Conservation (phyloP, 2,113 vertebrate species). For the Puffinus mauretanicus region DNA sequence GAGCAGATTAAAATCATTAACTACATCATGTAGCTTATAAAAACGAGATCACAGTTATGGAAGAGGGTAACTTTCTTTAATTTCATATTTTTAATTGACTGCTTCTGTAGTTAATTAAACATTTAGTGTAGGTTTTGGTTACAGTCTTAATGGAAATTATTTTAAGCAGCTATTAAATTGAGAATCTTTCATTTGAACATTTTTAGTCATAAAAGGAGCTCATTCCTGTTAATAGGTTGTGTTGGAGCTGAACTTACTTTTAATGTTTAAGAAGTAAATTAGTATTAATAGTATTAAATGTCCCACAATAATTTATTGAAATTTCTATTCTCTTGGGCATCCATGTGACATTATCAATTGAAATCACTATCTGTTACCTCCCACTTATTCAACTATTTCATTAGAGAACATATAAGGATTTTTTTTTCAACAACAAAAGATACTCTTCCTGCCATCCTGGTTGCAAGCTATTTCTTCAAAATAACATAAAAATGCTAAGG, state of each 20-base stretch:
- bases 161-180: slow-evolving; percentile 56
- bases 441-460: rapidly evolving
- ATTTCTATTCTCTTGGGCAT: background rate
- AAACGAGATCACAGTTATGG: slow-evolving; percentile 13
- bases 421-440: background rate
- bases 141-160: slow-evolving; percentile 54
- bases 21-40: slow-evolving; percentile 21
- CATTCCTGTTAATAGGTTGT: background rate
- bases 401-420: background rate
- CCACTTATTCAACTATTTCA: background rate
- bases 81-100: slow-evolving; percentile 64
- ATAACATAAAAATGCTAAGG: background rate
- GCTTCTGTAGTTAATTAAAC: slow-evolving; percentile 68
- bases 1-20: slow-evolving; percentile 53
- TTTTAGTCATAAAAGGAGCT: background rate
- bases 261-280: background rate
- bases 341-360: background rate
- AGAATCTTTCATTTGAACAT: background rate
- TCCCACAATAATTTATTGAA: background rate
- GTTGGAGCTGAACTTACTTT: background rate
- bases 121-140: slow-evolving; percentile 41
- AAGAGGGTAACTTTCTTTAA: slow-evolving; percentile 57
- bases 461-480: background rate
- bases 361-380: background rate
- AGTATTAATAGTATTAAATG: background rate